Percentiles rank a stretch among this genome's conserved stretches.
Conservation (phyloP, 2,888 invertebrate species). For the Eulithis testata region DNA sequence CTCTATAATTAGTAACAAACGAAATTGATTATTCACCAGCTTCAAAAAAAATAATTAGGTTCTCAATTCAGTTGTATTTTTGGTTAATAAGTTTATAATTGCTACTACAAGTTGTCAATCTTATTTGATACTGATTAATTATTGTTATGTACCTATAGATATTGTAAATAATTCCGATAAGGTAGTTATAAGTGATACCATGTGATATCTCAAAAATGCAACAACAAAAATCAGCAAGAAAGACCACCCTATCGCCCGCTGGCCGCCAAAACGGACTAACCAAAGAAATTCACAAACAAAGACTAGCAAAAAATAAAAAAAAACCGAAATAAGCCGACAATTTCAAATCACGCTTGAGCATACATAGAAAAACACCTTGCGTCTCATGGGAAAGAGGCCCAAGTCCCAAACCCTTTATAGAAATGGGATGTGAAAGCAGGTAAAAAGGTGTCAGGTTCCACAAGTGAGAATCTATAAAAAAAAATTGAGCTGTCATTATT, state of each 20-base stretch:
- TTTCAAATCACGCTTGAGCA: slow-evolving; percentile 25
- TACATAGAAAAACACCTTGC: slow-evolving; percentile 42
- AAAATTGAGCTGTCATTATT: slow-evolving; percentile 6
- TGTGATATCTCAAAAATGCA: slow-evolving; percentile 8
- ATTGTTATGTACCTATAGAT: neutral
- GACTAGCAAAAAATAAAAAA: slow-evolving; percentile 10
- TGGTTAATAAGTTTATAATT: no score
- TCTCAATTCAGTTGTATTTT: no score
- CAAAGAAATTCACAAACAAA: slow-evolving; percentile 22
- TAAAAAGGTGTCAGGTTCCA: slow-evolving; percentile 30
- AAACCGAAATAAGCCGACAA: slow-evolving; percentile 20
- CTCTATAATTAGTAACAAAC: no score
- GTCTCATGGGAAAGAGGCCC: slow-evolving; percentile 41
- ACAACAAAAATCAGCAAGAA: slow-evolving; percentile 5
- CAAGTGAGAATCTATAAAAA: neutral
- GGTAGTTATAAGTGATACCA: neutral
- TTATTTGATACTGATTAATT: neutral
- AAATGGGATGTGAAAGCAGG: slow-evolving; percentile 35
- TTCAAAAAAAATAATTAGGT: no score
- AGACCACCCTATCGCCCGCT: slow-evolving; percentile 27
- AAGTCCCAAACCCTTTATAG: slow-evolving; percentile 31
- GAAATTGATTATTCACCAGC: no score
- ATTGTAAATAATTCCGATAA: neutral
- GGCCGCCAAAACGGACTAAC: slow-evolving; percentile 15
- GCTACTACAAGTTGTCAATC: no score